Percentiles rank a stretch among this genome's conserved stretches.
Conservation (phyloP, 2,888 invertebrate species). For the Epinotia bilunana region DNA sequence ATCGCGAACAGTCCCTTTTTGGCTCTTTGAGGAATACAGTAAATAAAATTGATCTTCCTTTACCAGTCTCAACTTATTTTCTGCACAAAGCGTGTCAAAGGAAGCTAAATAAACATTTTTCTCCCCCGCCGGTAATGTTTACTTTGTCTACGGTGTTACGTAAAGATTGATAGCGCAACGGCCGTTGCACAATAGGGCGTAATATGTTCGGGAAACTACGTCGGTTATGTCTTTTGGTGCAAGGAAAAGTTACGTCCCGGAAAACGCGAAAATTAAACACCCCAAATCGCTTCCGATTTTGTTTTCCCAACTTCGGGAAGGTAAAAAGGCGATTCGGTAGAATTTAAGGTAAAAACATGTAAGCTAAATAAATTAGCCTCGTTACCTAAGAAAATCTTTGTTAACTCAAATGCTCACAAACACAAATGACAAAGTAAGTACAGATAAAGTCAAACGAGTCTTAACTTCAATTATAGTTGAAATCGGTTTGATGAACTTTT, state of each 20-base stretch:
- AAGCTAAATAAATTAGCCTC: neutral
- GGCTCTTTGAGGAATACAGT: neutral
- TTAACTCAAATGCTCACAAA: no score
- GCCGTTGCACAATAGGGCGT: slow-evolving; percentile 10
- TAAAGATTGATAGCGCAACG: slow-evolving; percentile 15
- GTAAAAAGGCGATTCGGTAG: neutral
- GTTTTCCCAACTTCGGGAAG: neutral
- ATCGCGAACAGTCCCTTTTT: no score
- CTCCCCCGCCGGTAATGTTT: slow-evolving; percentile 9
- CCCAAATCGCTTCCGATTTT: neutral
- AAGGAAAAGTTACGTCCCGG: neutral
- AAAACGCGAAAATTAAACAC: slow-evolving; percentile 15
- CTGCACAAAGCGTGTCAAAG: neutral
- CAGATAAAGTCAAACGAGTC: no score
- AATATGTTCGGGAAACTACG: neutral
- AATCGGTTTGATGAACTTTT: no score
- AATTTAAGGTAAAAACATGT: neutral
- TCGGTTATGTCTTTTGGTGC: slow-evolving; percentile 1
- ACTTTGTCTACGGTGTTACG: slow-evolving; percentile 16
- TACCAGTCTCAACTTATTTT: slow-evolving; percentile 5
- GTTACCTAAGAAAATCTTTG: neutral
- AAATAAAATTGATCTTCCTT: neutral
- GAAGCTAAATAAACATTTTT: slow-evolving; percentile 11
- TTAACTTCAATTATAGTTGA: no score
- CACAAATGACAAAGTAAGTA: no score